Conservation (phyloP, 2,113 vertebrate species). For the Gallinago jamesoni region DNA sequence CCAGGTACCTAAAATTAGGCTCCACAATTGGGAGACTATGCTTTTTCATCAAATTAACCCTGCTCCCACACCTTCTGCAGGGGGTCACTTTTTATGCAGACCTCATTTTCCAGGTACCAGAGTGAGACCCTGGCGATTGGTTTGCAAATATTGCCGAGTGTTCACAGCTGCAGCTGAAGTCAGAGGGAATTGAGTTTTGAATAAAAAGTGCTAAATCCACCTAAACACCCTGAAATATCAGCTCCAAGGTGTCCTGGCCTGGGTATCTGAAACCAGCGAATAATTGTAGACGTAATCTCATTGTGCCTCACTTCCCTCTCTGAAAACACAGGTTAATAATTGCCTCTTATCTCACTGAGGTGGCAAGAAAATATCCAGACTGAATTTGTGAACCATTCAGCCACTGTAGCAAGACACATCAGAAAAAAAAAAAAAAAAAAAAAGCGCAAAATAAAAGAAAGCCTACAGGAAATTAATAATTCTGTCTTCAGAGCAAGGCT, state of each 20-base stretch:
- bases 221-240: not conserved
- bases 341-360: not conserved
- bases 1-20: not conserved
- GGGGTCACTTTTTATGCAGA: not conserved
- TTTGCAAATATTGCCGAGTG: not conserved
- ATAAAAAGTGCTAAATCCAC: not conserved
- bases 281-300: not conserved
- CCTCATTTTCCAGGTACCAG: not conserved
- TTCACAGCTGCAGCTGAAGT: not conserved
- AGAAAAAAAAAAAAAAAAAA: not conserved
- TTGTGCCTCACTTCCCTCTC: not conserved
- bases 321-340: not conserved
- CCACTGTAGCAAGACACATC: not conserved
- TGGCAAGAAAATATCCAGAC: not conserved
- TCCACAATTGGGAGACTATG: not conserved
- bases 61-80: not conserved
- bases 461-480: constrained; percentile 18
- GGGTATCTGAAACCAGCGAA: not conserved
- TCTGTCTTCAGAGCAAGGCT: not conserved
- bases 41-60: not conserved
- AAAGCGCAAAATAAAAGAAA: not conserved
- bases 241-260: not conserved
- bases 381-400: not conserved
- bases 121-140: fast-evolving
- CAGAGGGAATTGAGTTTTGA: not conserved